Evolutionary conservation across 2,888 invertebrate species (phyloP).

Genomic region (Drosophila putrida): DNA sequence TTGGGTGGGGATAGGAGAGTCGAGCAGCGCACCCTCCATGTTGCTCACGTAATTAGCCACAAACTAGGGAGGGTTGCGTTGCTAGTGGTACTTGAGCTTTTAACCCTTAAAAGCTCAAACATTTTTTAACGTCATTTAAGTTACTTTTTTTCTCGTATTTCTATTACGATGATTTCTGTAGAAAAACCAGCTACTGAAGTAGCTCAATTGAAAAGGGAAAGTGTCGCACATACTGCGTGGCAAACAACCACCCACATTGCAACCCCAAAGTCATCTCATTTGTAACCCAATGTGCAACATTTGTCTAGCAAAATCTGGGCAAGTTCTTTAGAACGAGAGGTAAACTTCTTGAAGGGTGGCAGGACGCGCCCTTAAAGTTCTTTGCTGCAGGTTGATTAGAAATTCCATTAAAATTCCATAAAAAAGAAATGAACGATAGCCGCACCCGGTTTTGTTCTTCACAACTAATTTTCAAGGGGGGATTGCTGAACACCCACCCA

Average conservation of each 20-base stretch:
- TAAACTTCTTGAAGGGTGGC: slow-evolving; percentile 42
- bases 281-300: slow-evolving; percentile 64
- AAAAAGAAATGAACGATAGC: slow-evolving; percentile 55
- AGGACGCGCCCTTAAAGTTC: slow-evolving; percentile 53
- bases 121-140: slow-evolving; percentile 56
- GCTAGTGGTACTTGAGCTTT: slow-evolving; percentile 46
- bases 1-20: slow-evolving; percentile 10
- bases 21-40: slow-evolving; percentile 52
- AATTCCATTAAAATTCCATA: slow-evolving; percentile 80
- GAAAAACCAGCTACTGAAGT: slow-evolving; percentile 44
- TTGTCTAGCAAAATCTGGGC: slow-evolving; percentile 65
- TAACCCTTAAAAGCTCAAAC: slow-evolving; percentile 60
- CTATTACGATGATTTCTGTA: slow-evolving; percentile 57
- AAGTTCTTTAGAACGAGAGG: slow-evolving; percentile 28
- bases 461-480: slow-evolving; percentile 28
- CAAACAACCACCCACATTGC: slow-evolving; percentile 37
- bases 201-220: slow-evolving; percentile 73
- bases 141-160: slow-evolving; percentile 35
- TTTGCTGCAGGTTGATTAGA: slow-evolving; percentile 75
- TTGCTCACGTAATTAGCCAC: slow-evolving; percentile 51
- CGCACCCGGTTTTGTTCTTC: slow-evolving; percentile 52
- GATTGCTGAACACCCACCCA: not conserved
- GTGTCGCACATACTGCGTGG: slow-evolving; percentile 56
- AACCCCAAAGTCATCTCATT: slow-evolving; percentile 40
- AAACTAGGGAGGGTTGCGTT: not conserved